Evolutionary conservation across 2,888 invertebrate genomes (phyloP).

Genomic region (Orchesellides sinensis): DNA sequence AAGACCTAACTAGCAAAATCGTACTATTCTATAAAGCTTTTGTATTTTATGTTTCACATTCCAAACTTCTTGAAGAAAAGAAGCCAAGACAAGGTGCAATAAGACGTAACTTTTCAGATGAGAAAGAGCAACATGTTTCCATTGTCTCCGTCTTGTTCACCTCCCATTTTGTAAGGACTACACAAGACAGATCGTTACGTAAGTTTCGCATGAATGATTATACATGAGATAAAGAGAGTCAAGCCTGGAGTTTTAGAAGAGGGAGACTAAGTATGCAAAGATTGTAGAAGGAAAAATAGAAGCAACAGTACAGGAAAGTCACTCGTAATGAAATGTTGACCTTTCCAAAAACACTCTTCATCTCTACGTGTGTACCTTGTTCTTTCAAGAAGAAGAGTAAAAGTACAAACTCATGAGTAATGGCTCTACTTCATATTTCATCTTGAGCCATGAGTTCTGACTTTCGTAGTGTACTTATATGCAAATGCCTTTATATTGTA

Average conservation of each 20-base stretch:
- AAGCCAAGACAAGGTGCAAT: slow-evolving; percentile 48
- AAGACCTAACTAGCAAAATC: background rate
- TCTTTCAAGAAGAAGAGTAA: background rate
- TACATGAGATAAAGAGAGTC: slow-evolving; percentile 38
- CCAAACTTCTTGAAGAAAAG: background rate
- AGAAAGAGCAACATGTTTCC: slow-evolving; percentile 64
- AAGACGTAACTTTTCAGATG: slow-evolving; percentile 21
- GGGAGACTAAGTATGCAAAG: slow-evolving; percentile 43
- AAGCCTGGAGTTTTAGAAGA: too few species aligned
- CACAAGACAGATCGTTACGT: slow-evolving; percentile 30
- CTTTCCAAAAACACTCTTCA: slow-evolving; percentile 38
- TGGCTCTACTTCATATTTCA: slow-evolving; percentile 50
- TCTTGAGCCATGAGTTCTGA: slow-evolving; percentile 47
- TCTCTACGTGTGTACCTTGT: background rate
- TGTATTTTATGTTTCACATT: background rate
- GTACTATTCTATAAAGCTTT: background rate
- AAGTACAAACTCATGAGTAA: slow-evolving; percentile 27
- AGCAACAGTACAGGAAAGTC: slow-evolving; percentile 31
- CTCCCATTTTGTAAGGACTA: slow-evolving; percentile 31
- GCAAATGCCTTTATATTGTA: slow-evolving; percentile 15
- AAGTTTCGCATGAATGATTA: slow-evolving; percentile 57
- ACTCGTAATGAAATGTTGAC: slow-evolving; percentile 63
- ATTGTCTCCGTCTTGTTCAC: slow-evolving; percentile 47
- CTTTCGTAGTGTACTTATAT: slow-evolving; percentile 38
- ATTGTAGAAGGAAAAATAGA: slow-evolving; percentile 4